Percentiles rank a stretch among this genome's conserved stretches.
Evolutionary conservation across 2,113 vertebrate species (phyloP).

Genomic region (Prionailurus bengalensis): DNA sequence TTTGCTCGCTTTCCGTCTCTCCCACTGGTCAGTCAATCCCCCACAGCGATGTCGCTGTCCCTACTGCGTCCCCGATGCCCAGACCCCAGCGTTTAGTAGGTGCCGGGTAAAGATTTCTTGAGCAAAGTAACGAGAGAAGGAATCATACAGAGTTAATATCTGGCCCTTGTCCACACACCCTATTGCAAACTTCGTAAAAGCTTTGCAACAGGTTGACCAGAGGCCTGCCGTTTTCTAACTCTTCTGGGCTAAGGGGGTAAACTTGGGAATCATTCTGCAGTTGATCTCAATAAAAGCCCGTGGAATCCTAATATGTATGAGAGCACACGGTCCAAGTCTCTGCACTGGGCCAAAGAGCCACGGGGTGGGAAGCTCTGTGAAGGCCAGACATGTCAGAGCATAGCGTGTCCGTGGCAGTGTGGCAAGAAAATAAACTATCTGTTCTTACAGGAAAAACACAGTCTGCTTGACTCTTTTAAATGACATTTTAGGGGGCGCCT

Average conservation of each 20-base stretch:
- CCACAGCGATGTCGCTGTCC: background rate
- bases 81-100: background rate
- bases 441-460: background rate
- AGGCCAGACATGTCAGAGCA: background rate
- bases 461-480: background rate
- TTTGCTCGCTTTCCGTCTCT: background rate
- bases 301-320: background rate
- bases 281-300: background rate
- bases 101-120: background rate
- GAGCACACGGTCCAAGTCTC: background rate
- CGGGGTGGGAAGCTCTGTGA: background rate
- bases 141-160: background rate
- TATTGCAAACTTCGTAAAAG: background rate
- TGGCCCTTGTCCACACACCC: background rate
- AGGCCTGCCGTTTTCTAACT: background rate
- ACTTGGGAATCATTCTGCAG: background rate
- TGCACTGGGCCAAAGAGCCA: background rate
- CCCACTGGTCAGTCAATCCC: background rate
- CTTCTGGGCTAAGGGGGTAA: conserved; percentile 1
- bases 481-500: background rate
- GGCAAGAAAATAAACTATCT: conserved; percentile 57
- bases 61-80: background rate
- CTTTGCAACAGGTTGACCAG: background rate
- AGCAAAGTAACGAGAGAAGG: background rate
- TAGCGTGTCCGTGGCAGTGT: conserved; percentile 24